Conservation (phyloP, 1,140 invertebrate species). For the Bilobella aurantiaca region DNA sequence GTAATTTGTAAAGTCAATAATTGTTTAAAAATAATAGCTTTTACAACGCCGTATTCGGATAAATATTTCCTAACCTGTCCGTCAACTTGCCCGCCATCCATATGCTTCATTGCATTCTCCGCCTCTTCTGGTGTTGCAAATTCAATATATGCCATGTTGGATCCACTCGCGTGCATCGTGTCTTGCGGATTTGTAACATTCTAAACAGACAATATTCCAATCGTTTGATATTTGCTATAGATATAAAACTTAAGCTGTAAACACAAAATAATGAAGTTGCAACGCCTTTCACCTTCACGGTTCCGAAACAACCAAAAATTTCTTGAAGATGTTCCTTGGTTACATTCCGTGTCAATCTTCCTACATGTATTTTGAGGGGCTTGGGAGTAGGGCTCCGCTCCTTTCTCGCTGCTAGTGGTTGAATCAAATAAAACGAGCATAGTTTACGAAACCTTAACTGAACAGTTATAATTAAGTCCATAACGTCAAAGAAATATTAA, state of each 20-base stretch:
- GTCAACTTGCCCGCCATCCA: slow-evolving; percentile 80
- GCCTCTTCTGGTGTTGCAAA: slow-evolving; percentile 88
- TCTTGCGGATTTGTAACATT: slow-evolving; percentile 80
- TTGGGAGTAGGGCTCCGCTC: slow-evolving; percentile 73
- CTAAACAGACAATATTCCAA: slow-evolving; percentile 18
- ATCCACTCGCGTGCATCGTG: slow-evolving; percentile 68
- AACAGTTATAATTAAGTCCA: no score
- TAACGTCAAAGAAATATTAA: not conserved
- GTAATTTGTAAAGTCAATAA: not conserved
- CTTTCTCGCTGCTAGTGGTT: slow-evolving; percentile 41
- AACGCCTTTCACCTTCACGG: slow-evolving; percentile 55
- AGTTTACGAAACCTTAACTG: no score
- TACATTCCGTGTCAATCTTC: slow-evolving; percentile 80
- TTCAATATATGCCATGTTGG: slow-evolving; percentile 80
- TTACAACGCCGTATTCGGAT: not conserved
- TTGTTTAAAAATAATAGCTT: not conserved
- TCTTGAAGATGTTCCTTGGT: slow-evolving; percentile 82
- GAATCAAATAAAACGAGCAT: no score
- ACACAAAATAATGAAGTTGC: not conserved
- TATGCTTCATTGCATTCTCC: slow-evolving; percentile 96
- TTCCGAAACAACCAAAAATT: slow-evolving; percentile 88
- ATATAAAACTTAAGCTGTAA: not conserved
- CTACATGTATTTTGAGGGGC: slow-evolving; percentile 84
- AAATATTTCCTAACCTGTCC: slow-evolving; percentile 51
- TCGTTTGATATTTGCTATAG: no score